Evolutionary conservation across 2,797 vertebrate species (phyloP).

Genomic region (Spinus pinus): DNA sequence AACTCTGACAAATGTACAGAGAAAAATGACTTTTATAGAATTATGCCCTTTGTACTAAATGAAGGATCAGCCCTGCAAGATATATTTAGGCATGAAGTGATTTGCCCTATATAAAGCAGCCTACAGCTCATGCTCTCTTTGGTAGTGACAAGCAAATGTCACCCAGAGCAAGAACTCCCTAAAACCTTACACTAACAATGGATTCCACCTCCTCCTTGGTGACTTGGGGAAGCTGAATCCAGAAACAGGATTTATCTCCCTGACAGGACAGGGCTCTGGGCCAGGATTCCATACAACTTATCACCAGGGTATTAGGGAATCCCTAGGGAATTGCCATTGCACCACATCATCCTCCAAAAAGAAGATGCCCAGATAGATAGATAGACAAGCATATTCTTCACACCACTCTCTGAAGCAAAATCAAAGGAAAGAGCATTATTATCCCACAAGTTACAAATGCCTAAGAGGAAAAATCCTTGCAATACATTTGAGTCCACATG

Average conservation of each 20-base stretch:
- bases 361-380: neutral
- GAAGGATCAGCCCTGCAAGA: neutral
- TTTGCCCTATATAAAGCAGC: constrained; percentile 8
- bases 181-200: neutral
- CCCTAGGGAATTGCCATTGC: neutral
- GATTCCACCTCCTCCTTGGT: neutral
- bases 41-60: neutral
- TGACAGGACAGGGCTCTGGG: neutral
- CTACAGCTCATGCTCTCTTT: neutral
- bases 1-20: neutral
- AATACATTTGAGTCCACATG: neutral
- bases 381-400: neutral
- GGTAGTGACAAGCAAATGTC: neutral
- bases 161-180: neutral
- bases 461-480: neutral
- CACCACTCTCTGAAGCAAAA: neutral
- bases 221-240: neutral
- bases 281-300: neutral
- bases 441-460: neutral
- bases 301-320: neutral
- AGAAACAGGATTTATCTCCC: neutral
- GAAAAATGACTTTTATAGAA: neutral
- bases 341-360: neutral
- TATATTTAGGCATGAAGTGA: neutral
- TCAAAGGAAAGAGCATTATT: neutral